These are phyloP conservation scores for Halictus quadricinctus DNA, from an alignment of 2,888 invertebrate species.

Conservation along the genomic window DNA sequence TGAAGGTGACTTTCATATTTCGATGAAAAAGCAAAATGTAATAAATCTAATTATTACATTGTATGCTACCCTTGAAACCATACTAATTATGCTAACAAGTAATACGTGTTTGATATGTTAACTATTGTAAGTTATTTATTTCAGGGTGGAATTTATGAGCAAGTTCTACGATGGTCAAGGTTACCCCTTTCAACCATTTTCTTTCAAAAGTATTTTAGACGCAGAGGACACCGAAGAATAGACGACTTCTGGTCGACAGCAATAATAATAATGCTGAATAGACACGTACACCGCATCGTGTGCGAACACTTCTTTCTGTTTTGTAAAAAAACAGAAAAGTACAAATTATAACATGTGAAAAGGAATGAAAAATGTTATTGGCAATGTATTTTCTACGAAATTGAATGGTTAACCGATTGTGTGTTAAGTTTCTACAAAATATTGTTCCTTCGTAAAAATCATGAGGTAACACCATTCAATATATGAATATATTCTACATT, in stretches of 20 bases:
- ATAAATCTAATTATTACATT: no score
- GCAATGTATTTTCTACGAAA: slow-evolving; percentile 18
- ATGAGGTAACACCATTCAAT: slow-evolving; percentile 25
- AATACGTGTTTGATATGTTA: not conserved
- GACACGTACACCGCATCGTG: slow-evolving; percentile 22
- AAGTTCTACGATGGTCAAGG: slow-evolving; percentile 89
- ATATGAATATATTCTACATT: slow-evolving; percentile 1
- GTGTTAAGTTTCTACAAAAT: slow-evolving; percentile 4
- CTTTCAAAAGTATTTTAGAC: slow-evolving; percentile 85
- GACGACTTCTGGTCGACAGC: slow-evolving; percentile 32
- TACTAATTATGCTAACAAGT: not conserved
- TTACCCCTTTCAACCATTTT: slow-evolving; percentile 87
- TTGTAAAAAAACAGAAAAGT: slow-evolving; percentile 21
- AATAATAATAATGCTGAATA: slow-evolving; percentile 49
- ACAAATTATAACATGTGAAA: slow-evolving; percentile 8
- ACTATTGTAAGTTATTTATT: slow-evolving; percentile 54
- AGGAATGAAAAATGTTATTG: slow-evolving; percentile 22
- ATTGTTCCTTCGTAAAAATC: slow-evolving; percentile 12
- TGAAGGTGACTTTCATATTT: no score
- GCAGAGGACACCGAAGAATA: slow-evolving; percentile 80
- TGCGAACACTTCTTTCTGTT: slow-evolving; percentile 47
- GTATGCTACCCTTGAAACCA: no score
- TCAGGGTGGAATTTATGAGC: slow-evolving; percentile 90
- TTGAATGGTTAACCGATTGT: not conserved
- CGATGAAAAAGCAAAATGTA: no score